Evolutionary conservation across 2,113 vertebrate species (phyloP).

Genomic region (Dicaeum eximium): DNA sequence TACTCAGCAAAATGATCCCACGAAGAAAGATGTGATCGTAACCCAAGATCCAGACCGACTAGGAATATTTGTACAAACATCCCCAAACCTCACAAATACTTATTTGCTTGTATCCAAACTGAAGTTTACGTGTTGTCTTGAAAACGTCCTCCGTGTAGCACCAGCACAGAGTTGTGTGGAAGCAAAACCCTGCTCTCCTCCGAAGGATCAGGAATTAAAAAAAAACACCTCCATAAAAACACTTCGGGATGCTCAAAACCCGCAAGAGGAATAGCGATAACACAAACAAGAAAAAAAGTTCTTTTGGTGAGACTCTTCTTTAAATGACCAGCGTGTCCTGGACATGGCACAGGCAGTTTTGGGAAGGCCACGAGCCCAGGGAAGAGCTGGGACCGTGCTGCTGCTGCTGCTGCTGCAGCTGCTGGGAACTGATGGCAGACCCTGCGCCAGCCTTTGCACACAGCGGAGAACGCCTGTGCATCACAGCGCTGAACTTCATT

Average conservation of each 20-base stretch:
- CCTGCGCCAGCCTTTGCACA: accelerated
- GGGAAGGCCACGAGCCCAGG: background rate
- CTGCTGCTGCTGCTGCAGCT: background rate
- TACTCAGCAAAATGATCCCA: background rate
- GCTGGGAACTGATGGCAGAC: background rate
- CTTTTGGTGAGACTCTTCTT: too few relatives aligned
- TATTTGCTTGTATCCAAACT: background rate
- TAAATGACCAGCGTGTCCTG: background rate
- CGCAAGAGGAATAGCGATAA: background rate
- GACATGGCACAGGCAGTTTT: accelerated
- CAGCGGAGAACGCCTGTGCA: background rate
- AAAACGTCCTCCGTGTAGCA: background rate
- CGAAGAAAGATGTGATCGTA: background rate
- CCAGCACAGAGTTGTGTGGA: accelerated
- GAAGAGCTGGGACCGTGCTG: background rate
- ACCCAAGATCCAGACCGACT: background rate
- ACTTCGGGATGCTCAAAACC: background rate
- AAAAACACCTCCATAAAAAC: background rate
- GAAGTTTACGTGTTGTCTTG: background rate
- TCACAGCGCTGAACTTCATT: background rate
- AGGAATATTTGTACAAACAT: background rate
- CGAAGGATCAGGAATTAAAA: background rate
- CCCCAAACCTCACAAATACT: background rate
- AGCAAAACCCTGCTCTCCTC: background rate
- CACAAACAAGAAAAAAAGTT: background rate